phyloP scores from a whole-genome alignment of 2,113 vertebrate species.

The Azemiops feae region DNA sequence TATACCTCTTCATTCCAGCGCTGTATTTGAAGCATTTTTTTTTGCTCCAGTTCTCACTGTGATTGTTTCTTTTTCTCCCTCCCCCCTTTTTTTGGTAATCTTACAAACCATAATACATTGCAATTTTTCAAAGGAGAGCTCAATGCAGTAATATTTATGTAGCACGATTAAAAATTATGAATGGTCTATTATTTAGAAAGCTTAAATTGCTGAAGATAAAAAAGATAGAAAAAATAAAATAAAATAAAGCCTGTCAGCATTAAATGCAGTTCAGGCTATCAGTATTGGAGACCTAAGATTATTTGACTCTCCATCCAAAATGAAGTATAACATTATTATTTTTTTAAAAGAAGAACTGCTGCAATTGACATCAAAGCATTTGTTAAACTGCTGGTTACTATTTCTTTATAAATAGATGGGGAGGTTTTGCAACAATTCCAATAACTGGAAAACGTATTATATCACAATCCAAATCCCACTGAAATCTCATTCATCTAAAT shows the following conservation, averaged over 20 bases:
- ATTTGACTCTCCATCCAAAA: background rate
- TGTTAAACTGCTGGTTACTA: background rate
- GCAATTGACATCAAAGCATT: background rate
- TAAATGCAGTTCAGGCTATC: background rate
- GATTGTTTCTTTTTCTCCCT: slow-evolving; percentile 1
- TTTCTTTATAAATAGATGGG: background rate
- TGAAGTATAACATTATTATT: background rate
- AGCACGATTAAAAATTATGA: background rate
- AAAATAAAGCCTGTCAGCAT: background rate
- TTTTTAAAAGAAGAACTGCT: background rate
- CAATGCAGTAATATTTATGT: background rate
- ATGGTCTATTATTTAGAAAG: background rate
- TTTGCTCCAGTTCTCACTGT: slow-evolving; percentile 31
- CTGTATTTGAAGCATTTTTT: slow-evolving; percentile 4
- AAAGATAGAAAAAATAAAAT: background rate
- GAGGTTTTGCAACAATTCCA: background rate
- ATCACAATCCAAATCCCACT: background rate
- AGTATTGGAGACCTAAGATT: background rate
- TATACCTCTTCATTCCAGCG: slow-evolving; percentile 1
- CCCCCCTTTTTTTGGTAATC: background rate
- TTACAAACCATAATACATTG: background rate
- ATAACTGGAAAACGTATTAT: background rate
- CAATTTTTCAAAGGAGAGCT: background rate
- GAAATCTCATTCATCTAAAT: too few species aligned
- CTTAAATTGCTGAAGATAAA: background rate